Evolutionary conservation across 2,113 vertebrate species (phyloP), one percentile per base, ranked within the genome.

Genomic region (Cyanoliseus patagonus): DNA sequence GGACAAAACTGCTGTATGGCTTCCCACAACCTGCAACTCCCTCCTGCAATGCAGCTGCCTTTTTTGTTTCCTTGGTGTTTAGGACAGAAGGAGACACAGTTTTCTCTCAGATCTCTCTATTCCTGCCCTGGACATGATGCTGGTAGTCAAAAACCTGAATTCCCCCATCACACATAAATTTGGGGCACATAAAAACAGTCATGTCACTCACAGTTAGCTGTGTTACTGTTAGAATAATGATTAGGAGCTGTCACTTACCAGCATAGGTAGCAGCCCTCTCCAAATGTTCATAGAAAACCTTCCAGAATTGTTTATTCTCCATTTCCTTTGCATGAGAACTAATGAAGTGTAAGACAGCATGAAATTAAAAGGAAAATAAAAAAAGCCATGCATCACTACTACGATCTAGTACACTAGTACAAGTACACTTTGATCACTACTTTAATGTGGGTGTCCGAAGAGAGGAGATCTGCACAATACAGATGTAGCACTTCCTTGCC

Each of bases 271-370:
- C 99, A 92, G 99, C 99, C 96, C 98, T 98, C 93, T 99, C 99
- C 95, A 99, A 97, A 93, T 99, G 98, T 82, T 99, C 99, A 97
- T 98, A 96, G 81, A 98, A 99, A 79, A 99, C 98, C 66, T 96
- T 98, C 99, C 99, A 99, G 97, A 99, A 99, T 27, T 98, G 98
- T 90, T 99, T 99, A 95, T 98, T 99, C 95, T 99, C 99, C 99
- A 99, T 99, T 91, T 98, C 99, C 95, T 97, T 98, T 83, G 99
- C 99, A 93, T 99, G 98, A 84, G 98, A 99, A 96, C 99, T 99
- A 98, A 92, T 11, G 95, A 96, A 88, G 85, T 39, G 88, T 46
- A 70, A 83, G 14, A 84, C 18, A 89, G 39, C 19, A 83, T 20
- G 8, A 88, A 96, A 76, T 91, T 46, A 74, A 93, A 91, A 83